Percentiles rank a stretch among this genome's conserved stretches.
Evolutionary conservation across 2,113 vertebrate genomes (phyloP).

Genomic region (Micronisus gabar): DNA sequence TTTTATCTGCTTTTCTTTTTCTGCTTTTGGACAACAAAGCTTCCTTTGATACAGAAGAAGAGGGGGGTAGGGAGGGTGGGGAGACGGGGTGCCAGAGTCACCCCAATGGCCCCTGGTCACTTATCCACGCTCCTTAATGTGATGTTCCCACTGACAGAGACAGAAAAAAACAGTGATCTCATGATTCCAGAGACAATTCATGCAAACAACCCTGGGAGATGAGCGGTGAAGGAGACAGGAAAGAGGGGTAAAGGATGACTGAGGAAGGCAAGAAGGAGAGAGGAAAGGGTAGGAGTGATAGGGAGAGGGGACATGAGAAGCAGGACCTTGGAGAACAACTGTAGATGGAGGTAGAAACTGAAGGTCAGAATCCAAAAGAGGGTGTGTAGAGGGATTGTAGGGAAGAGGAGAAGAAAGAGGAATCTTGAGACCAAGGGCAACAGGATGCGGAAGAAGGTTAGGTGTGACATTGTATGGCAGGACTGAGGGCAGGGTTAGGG

Average conservation of each 20-base stretch:
- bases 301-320: not conserved
- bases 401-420: not conserved
- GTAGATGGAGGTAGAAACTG: not conserved
- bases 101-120: conserved; percentile 61
- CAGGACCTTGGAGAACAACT: not conserved
- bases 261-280: not conserved
- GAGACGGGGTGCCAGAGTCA: conserved; percentile 56
- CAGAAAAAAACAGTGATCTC: conserved; percentile 60
- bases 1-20: conserved; percentile 71
- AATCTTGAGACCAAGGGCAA: not conserved
- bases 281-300: not conserved
- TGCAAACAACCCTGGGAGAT: conserved; percentile 6
- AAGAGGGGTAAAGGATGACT: not conserved
- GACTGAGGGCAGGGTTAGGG: not conserved
- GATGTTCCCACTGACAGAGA: conserved; percentile 58
- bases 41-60: conserved; percentile 61
- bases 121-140: conserved; percentile 60
- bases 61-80: not conserved
- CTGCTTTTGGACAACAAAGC: conserved; percentile 72
- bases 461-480: not conserved
- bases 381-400: not conserved
- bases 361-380: not conserved
- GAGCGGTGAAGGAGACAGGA: conserved; percentile 5
- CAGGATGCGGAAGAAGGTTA: not conserved
- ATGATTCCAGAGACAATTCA: conserved; percentile 55